Evolutionary conservation across 2,888 invertebrate species (phyloP).

Genomic region (Drosophila macrospina): DNA sequence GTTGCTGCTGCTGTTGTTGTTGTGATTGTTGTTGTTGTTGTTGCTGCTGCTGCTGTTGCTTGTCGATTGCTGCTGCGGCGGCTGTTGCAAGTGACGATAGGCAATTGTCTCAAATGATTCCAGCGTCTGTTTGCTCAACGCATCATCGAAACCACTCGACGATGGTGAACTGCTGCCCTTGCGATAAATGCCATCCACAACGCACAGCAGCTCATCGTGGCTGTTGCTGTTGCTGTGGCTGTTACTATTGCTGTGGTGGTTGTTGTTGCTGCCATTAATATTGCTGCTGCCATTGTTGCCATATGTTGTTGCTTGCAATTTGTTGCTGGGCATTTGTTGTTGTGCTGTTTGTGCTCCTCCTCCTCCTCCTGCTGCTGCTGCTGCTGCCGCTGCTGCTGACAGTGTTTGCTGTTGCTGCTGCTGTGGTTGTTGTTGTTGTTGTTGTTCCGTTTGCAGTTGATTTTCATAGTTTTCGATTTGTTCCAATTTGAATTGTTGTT

Average conservation of each 20-base stretch:
- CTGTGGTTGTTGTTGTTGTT: conserved; percentile 59
- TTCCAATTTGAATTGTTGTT: conserved; percentile 84
- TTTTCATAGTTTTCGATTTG: conserved; percentile 84
- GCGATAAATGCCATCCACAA: conserved; percentile 81
- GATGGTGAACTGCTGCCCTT: conserved; percentile 80
- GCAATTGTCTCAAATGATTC: conserved; percentile 85
- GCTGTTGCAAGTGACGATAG: conserved; percentile 79
- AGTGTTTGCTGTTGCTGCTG: conserved; percentile 49
- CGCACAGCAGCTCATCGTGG: conserved; percentile 70
- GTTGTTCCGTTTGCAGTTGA: conserved; percentile 73
- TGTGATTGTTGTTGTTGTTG: not conserved
- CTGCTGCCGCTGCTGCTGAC: conserved; percentile 48
- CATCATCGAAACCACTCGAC: conserved; percentile 81
- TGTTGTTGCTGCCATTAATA: conserved; percentile 52
- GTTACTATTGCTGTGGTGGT: conserved; percentile 50
- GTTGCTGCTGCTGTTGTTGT: conserved; percentile 24
- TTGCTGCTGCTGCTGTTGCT: conserved; percentile 28
- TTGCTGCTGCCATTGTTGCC: conserved; percentile 32
- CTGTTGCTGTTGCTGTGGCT: conserved; percentile 52
- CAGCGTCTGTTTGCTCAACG: conserved; percentile 80
- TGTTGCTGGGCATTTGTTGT: conserved; percentile 47
- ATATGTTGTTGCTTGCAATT: conserved; percentile 23
- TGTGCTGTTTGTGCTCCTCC: conserved; percentile 36
- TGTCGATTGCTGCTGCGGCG: conserved; percentile 30
- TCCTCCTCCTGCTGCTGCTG: conserved; percentile 47